Evolutionary conservation across 2,113 vertebrate species (phyloP).

Genomic region (Natator depressus): DNA sequence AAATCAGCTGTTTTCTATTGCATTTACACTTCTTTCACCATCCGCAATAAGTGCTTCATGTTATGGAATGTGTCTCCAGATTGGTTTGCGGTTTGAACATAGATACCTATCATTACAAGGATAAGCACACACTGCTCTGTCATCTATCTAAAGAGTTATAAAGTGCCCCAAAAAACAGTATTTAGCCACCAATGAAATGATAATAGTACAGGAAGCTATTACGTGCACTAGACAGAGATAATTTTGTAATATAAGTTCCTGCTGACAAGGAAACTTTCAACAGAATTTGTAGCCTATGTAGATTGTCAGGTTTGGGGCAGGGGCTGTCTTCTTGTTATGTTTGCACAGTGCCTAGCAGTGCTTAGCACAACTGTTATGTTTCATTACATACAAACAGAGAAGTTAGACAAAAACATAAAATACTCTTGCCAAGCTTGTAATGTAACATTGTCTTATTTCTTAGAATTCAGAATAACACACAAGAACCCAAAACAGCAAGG

Average conservation of each 20-base stretch:
- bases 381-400: neutral
- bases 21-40: neutral
- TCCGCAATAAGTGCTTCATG: neutral
- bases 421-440: neutral
- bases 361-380: no score
- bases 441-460: neutral
- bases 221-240: neutral
- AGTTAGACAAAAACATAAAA: neutral
- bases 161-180: neutral
- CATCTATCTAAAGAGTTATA: neutral
- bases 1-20: neutral
- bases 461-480: neutral
- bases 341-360: neutral
- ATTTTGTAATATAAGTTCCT: neutral
- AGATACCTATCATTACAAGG: neutral
- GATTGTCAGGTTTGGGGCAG: neutral
- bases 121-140: neutral
- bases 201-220: neutral
- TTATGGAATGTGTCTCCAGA: neutral
- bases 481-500: neutral
- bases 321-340: neutral
- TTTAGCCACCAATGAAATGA: neutral
- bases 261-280: neutral
- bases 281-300: neutral
- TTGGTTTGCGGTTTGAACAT: neutral